These are phyloP conservation scores for Brachypodius melanocephalos DNA, from an alignment of 2,113 vertebrate species.

Conservation along the genomic window DNA sequence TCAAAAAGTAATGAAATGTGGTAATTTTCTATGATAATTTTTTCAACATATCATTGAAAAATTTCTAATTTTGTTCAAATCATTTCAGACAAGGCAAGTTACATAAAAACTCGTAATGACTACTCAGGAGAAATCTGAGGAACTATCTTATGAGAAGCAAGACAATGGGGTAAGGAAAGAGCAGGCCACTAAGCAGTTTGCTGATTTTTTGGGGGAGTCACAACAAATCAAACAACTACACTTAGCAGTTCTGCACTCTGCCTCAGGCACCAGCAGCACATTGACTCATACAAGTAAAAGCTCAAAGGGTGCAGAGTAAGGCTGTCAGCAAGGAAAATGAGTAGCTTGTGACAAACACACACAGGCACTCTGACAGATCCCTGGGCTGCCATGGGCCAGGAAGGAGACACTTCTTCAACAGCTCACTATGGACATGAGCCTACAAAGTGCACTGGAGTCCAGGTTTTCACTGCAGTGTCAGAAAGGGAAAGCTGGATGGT, in stretches of 20 bases:
- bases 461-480: background rate
- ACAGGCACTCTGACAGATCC: background rate
- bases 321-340: background rate
- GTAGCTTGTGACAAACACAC: background rate
- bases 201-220: background rate
- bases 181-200: background rate
- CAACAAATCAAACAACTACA: background rate
- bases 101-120: background rate
- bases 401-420: background rate
- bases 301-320: background rate
- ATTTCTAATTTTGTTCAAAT: background rate
- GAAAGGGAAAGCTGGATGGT: background rate
- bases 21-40: background rate
- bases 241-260: background rate
- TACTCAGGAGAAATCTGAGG: background rate
- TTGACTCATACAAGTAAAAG: background rate
- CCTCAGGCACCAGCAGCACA: background rate
- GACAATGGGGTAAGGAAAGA: background rate
- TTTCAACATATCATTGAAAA: background rate
- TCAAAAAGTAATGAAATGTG: background rate
- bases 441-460: background rate
- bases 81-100: background rate
- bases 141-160: fast-evolving
- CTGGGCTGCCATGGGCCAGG: background rate
- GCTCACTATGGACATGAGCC: fast-evolving